phyloP scores from a whole-genome alignment of 2,888 invertebrate species.

The Volucella zonaria region DNA sequence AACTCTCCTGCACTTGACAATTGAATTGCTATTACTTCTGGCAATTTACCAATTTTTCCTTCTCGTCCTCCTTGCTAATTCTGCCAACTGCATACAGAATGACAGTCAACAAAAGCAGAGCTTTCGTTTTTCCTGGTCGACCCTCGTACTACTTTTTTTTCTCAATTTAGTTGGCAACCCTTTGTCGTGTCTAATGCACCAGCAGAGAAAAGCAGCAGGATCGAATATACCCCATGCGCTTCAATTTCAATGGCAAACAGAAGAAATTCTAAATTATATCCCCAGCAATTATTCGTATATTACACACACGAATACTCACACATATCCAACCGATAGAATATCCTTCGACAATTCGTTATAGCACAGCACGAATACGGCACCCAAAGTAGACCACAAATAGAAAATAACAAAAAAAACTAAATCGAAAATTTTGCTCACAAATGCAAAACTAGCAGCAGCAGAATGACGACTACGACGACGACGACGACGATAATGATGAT shows the following conservation, averaged over 20 bases:
- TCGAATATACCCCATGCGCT: slow-evolving; percentile 4
- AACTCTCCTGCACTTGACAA: slow-evolving; percentile 57
- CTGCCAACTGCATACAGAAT: slow-evolving; percentile 13
- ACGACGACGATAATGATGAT: slow-evolving; percentile 27
- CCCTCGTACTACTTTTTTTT: slow-evolving; percentile 3
- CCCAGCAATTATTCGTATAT: slow-evolving; percentile 29
- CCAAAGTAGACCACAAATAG: not conserved
- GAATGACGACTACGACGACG: slow-evolving; percentile 9
- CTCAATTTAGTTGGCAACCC: slow-evolving; percentile 18
- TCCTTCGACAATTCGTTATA: slow-evolving; percentile 45
- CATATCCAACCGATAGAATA: slow-evolving; percentile 5
- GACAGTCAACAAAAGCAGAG: slow-evolving; percentile 15
- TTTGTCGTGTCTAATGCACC: slow-evolving; percentile 51
- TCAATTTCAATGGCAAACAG: slow-evolving; percentile 53
- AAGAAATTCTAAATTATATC: slow-evolving; percentile 48
- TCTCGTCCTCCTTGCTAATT: not conserved
- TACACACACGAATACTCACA: not conserved
- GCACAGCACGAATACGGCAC: slow-evolving; percentile 44
- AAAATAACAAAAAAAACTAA: not conserved
- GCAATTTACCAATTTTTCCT: slow-evolving; percentile 62
- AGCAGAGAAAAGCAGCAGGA: not conserved
- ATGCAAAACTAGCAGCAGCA: slow-evolving; percentile 26
- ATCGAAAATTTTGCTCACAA: slow-evolving; percentile 19
- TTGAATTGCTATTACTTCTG: slow-evolving; percentile 64
- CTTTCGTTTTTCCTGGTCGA: slow-evolving; percentile 16